Evolutionary conservation across 1,140 invertebrate genomes (phyloP).

Genomic region (Euglossa dilemma): DNA sequence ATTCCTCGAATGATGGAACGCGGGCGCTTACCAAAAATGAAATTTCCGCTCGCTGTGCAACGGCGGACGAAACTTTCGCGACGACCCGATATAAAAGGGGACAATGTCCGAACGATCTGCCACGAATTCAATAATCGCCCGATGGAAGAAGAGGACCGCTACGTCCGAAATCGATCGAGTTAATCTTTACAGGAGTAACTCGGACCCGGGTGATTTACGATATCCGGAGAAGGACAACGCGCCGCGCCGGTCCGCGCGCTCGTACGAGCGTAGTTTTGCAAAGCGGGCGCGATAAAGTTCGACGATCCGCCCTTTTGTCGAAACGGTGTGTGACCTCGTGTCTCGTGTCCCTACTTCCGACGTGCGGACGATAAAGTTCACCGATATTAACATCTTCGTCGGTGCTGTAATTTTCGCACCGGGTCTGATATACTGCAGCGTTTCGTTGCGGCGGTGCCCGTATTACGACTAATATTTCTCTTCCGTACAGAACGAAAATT

Average conservation of each 20-base stretch:
- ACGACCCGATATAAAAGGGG: neutral
- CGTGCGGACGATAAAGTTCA: constrained; percentile 60
- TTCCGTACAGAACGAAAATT: constrained; percentile 71
- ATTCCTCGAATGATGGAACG: too few relatives aligned
- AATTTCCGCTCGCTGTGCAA: neutral
- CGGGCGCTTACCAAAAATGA: neutral
- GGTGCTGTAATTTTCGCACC: constrained; percentile 66
- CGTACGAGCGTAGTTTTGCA: constrained; percentile 32
- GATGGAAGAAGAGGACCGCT: constrained; percentile 1
- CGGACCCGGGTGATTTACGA: constrained; percentile 39
- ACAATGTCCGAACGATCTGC: neutral
- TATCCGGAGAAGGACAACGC: constrained; percentile 10
- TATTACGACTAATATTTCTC: constrained; percentile 74
- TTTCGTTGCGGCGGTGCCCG: constrained; percentile 65
- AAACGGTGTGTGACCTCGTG: constrained; percentile 50
- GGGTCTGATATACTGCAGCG: constrained; percentile 67
- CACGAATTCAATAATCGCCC: constrained; percentile 31
- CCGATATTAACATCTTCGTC: constrained; percentile 73
- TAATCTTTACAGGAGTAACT: constrained; percentile 26
- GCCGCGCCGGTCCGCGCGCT: neutral
- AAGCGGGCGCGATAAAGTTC: constrained; percentile 53
- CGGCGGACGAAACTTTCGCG: neutral
- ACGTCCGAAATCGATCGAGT: constrained; percentile 25
- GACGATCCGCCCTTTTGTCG: constrained; percentile 51
- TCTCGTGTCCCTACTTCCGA: constrained; percentile 18